phyloP scores from a whole-genome alignment of 2,888 invertebrate genomes.

The Caenorhabditis sulstoni region DNA sequence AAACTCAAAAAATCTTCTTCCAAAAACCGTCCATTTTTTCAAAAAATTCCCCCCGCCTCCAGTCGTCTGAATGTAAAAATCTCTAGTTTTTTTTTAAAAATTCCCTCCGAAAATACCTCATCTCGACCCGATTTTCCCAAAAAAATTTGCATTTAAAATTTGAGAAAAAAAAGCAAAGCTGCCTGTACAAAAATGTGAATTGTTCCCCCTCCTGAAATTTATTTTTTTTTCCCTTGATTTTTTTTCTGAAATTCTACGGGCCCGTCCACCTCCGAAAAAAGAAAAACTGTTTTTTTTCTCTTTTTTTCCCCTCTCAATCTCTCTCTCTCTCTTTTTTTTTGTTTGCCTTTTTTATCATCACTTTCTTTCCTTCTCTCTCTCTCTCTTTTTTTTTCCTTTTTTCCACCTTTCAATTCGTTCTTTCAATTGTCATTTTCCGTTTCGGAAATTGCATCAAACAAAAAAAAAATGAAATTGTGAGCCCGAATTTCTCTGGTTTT shows the following conservation, averaged over 20 bases:
- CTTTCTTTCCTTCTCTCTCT: neutral
- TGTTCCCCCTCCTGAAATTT: neutral
- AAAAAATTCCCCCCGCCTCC: neutral
- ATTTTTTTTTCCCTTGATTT: neutral
- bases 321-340: neutral
- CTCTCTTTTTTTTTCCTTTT: neutral
- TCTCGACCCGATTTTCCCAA: neutral
- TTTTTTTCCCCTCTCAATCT: neutral
- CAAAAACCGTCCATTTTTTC: neutral
- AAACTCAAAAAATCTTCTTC: neutral
- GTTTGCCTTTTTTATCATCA: constrained; percentile 3
- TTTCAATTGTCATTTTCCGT: constrained; percentile 2
- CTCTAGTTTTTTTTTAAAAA: constrained; percentile 14
- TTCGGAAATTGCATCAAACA: neutral
- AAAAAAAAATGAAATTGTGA: neutral
- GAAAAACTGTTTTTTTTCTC: neutral
- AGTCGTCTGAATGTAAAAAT: too few relatives aligned
- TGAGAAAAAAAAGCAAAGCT: neutral
- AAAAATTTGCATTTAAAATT: neutral
- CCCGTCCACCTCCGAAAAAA: neutral
- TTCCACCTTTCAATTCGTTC: neutral
- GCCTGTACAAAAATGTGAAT: neutral
- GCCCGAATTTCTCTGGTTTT: too few relatives aligned
- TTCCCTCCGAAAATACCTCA: neutral
- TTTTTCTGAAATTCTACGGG: neutral